Base-by-base conservation (phyloP, 2,888 invertebrate genomes). In the Xylota sylvarum region DNA sequence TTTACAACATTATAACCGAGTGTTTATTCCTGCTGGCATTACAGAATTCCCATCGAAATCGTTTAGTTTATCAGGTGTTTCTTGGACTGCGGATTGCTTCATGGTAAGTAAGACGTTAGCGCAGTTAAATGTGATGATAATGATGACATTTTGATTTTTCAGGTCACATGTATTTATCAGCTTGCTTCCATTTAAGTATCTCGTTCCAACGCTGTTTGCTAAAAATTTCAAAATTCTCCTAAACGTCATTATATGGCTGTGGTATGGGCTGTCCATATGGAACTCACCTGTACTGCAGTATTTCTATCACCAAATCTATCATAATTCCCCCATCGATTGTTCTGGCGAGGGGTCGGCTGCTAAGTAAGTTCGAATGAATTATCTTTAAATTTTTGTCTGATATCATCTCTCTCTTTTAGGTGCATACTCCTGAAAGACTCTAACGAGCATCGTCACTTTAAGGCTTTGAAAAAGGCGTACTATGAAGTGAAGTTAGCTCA, bases 221-320 rank as follows among this genome's bases (percentile, higher is more conserved):
- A 92, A 92, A 88, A 92, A 92, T 88, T 92, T 92, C 56, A 92
- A 92, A 89, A 65, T 92, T 30, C 89, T 90, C 2, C 89, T 93
- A 0, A 93, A 92, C 65, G 88, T 92, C 50, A 88, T 88, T 12
- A 90, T 93, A 64, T 92, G 92, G 91, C 74, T 91, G 5, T 93
- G 93, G 93, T 93, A 93, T 87, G 92, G 92, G 2, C 88, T 92
- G 2, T 91, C 91, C 46, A 91, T 93, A 27, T 93, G 93, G 93
- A 92, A 92, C 70, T 93, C 93, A 5, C 92, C 92, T 0, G 91
- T 93, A 2, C 72, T 92, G 73, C 92, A 92, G 77, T 92, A 91
- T 87, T 91, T 92, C 72, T 92, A 93, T 80, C 93, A 93, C 88
- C 92, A 92, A 88, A 92, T 92, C 73, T 93, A 92, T 89, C 93